These are phyloP conservation scores for Paragorgia papillata DNA, from an alignment of 92 coral and sea anemone species.

Conservation along the genomic window DNA sequence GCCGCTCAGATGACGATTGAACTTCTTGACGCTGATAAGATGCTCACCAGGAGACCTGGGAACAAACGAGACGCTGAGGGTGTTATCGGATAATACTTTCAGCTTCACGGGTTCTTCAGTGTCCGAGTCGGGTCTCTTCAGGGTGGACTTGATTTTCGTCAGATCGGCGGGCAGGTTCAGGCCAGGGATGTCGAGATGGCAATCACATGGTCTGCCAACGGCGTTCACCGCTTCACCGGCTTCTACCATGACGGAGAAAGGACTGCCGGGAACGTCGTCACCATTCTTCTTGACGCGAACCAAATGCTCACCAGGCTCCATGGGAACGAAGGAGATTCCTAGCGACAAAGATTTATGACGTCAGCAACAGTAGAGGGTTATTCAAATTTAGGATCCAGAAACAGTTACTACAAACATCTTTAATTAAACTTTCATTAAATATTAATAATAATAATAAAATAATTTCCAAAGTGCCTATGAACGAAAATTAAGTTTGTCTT, in stretches of 20 bases:
- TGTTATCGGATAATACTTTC: conserved; percentile 91
- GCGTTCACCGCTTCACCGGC: conserved; percentile 87
- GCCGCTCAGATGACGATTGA: conserved; percentile 88
- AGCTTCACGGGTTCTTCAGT: conserved; percentile 91
- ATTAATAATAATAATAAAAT: too few species aligned
- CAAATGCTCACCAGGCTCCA: conserved; percentile 96
- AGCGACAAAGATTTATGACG: not conserved
- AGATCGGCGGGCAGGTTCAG: conserved; percentile 91
- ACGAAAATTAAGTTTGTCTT: too few species aligned
- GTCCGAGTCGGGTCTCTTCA: conserved; percentile 79
- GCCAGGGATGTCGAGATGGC: conserved; percentile 98
- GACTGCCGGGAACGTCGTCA: conserved; percentile 96
- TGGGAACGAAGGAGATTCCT: conserved; percentile 90
- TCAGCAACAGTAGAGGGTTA: not conserved
- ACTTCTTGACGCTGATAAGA: conserved; percentile 89
- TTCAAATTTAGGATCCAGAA: not conserved
- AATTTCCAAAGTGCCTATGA: too few species aligned
- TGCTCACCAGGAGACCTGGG: conserved; percentile 98
- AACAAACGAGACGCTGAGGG: conserved; percentile 93
- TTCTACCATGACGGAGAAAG: conserved; percentile 98
- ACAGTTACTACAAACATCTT: too few species aligned
- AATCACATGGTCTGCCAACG: conserved; percentile 98
- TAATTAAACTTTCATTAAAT: too few species aligned
- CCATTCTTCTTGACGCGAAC: conserved; percentile 82
- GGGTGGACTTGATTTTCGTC: conserved; percentile 68